Evolutionary conservation across 2,888 invertebrate genomes (phyloP).

Genomic region (Anoplius nigerrimus): DNA sequence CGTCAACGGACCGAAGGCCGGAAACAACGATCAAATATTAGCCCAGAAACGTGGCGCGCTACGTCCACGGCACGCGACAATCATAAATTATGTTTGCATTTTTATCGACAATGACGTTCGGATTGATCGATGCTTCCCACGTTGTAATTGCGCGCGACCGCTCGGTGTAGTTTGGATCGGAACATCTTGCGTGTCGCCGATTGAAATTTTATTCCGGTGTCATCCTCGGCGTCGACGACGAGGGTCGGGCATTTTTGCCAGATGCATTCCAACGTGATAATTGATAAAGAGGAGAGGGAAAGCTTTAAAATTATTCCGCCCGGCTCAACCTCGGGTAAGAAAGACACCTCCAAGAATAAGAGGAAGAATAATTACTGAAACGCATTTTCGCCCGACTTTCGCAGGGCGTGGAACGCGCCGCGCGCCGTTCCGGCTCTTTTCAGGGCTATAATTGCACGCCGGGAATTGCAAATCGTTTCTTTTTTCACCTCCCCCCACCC

Average conservation of each 20-base stretch:
- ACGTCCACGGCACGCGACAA: no score
- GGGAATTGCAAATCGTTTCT: no score
- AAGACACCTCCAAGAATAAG: conserved; percentile 8
- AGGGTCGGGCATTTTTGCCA: background rate
- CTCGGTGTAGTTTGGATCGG: background rate
- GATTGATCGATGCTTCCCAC: no score
- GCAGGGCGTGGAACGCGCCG: no score
- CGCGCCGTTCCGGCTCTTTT: background rate
- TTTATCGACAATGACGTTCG: no score
- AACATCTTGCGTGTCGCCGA: background rate
- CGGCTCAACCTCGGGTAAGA: background rate
- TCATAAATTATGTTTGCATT: no score
- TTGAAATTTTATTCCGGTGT: background rate
- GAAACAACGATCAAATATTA: no score
- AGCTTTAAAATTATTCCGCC: background rate
- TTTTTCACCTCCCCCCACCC: background rate
- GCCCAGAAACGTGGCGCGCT: no score
- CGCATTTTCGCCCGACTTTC: no score
- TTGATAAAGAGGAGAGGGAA: no score
- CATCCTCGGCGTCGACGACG: background rate
- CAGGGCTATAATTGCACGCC: background rate
- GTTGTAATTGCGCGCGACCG: background rate
- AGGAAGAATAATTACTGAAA: no score
- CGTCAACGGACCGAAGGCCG: background rate
- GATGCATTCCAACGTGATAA: no score